A percentile compares a stretch with the other conserved stretches of the same genome.
phyloP scores from a whole-genome alignment of 2,797 vertebrate genomes.

The Peromyscus melanophrys region DNA sequence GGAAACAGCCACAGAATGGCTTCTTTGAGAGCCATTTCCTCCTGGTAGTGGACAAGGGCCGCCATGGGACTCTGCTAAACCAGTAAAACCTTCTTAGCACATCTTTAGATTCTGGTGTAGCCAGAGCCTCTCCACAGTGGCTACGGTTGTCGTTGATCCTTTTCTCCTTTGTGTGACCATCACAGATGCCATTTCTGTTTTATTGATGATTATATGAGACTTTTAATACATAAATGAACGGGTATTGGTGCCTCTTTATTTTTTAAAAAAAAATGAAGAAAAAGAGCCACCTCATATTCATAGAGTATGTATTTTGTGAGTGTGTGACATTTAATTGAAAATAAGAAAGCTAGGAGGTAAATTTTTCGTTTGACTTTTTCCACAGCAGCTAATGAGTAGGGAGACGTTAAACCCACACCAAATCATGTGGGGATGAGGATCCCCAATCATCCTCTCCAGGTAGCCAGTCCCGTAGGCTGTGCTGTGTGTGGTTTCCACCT shows the following conservation, averaged over 20 bases:
- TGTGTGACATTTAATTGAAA: constrained; percentile 80
- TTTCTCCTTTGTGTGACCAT: constrained; percentile 45
- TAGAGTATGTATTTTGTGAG: constrained; percentile 79
- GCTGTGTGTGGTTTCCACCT: constrained; percentile 47
- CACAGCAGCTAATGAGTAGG: constrained; percentile 65
- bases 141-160: constrained; percentile 14
- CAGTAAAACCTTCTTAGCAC: constrained; percentile 4
- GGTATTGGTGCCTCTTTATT: constrained; percentile 86
- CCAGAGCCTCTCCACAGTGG: background rate
- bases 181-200: constrained; percentile 71
- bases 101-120: constrained; percentile 2
- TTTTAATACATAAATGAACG: constrained; percentile 82
- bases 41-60: constrained; percentile 5
- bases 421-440: constrained; percentile 66
- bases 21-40: constrained; percentile 55
- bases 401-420: constrained; percentile 73
- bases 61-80: constrained; percentile 38
- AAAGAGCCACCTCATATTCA: constrained; percentile 84
- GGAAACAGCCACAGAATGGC: constrained; percentile 29
- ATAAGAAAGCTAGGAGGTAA: constrained; percentile 66
- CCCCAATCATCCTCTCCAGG: constrained; percentile 8
- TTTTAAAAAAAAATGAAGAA: constrained; percentile 69
- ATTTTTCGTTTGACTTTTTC: constrained; percentile 59
- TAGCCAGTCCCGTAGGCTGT: background rate
- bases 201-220: constrained; percentile 66